Conservation (phyloP, 1,140 invertebrate genomes). For the Neodiprion fabricii region DNA sequence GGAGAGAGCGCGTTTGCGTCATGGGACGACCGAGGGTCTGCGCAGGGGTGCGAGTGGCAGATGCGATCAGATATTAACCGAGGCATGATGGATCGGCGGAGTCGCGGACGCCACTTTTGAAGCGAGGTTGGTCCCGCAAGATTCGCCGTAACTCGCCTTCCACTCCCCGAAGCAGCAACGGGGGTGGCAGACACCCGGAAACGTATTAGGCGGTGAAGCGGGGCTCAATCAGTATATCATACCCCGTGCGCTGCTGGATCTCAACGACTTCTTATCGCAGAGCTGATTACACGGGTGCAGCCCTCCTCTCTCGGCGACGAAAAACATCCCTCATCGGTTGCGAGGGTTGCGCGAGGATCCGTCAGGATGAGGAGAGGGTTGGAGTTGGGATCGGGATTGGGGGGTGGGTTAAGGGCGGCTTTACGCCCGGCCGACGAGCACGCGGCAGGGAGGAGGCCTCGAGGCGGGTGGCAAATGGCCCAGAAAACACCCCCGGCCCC, state of each 20-base stretch:
- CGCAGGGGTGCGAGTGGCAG: not conserved
- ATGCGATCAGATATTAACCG: conserved; percentile 5
- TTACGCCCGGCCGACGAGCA: not conserved
- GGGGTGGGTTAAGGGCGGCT: not conserved
- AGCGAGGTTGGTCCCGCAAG: too few relatives aligned
- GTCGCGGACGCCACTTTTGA: not conserved
- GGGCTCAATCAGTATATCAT: too few relatives aligned
- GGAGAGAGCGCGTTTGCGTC: not conserved
- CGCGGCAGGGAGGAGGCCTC: too few relatives aligned
- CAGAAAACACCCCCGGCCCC: not conserved
- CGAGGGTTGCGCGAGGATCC: not conserved
- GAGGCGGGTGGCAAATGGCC: not conserved
- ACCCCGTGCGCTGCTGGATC: too few relatives aligned
- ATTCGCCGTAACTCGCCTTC: not conserved
- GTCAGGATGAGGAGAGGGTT: not conserved
- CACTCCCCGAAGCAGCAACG: too few relatives aligned
- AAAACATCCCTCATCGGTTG: not conserved
- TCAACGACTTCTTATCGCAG: too few relatives aligned
- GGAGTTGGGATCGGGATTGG: too few relatives aligned
- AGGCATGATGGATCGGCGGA: conserved; percentile 4
- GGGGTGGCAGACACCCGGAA: too few relatives aligned
- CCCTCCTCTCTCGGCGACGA: not conserved
- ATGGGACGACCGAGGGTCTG: not conserved
- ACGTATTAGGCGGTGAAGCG: too few relatives aligned
- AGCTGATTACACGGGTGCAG: not conserved